Evolutionary conservation across 2,888 invertebrate species (phyloP).

Genomic region (Ethmia dodecea): DNA sequence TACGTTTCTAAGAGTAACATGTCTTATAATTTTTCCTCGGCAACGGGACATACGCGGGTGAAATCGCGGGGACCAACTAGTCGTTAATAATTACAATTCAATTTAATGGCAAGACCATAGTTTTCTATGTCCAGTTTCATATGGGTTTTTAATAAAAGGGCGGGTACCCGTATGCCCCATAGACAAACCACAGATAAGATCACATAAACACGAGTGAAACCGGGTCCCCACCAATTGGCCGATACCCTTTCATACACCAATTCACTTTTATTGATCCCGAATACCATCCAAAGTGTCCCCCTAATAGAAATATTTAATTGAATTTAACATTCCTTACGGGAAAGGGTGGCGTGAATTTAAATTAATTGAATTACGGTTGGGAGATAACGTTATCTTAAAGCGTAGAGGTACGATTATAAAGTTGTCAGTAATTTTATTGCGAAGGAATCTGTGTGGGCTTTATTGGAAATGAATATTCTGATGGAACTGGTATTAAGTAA

Average conservation of each 20-base stretch:
- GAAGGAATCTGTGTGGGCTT: too few species aligned
- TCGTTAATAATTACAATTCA: too few species aligned
- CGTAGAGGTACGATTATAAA: too few species aligned
- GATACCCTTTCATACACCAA: conserved; percentile 58
- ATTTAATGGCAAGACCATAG: too few species aligned
- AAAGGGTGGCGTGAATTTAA: conserved; percentile 43
- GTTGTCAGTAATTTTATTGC: too few species aligned
- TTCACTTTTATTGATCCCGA: conserved; percentile 38
- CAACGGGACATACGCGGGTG: too few species aligned
- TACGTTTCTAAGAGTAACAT: too few species aligned
- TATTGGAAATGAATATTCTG: too few species aligned
- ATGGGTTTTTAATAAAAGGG: conserved; percentile 59
- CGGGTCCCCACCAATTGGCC: conserved; percentile 48
- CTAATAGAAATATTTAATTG: conserved; percentile 67
- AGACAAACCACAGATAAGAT: conserved; percentile 64
- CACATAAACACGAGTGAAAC: conserved; percentile 61
- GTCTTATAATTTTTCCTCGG: too few species aligned
- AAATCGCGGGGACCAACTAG: too few species aligned
- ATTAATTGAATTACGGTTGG: conserved; percentile 36
- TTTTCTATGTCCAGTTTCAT: conserved; percentile 5
- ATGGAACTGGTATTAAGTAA: too few species aligned
- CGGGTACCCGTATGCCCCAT: conserved; percentile 58
- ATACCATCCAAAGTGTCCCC: conserved; percentile 28
- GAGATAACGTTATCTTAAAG: too few species aligned
- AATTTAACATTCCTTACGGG: conserved; percentile 43